Evolutionary conservation across 2,797 vertebrate genomes (phyloP).

Genomic region (Martes flavigula): DNA sequence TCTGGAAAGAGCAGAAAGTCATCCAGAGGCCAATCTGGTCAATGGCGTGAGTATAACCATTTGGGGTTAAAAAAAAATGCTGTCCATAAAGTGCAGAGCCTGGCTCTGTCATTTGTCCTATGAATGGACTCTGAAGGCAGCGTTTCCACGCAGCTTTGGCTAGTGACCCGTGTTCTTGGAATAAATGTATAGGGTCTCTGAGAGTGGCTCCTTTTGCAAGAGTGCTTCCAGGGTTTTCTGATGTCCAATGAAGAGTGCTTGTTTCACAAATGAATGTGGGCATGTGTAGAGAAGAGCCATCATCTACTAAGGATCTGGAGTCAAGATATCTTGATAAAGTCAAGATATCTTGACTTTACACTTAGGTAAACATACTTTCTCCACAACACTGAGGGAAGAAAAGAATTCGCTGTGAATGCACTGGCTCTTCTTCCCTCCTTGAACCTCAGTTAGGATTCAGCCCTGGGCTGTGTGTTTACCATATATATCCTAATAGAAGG

Average conservation of each 20-base stretch:
- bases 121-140: not conserved
- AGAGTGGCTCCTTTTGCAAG: not conserved
- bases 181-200: not conserved
- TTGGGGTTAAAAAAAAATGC: conserved; percentile 10
- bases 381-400: not conserved
- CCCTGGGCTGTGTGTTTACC: not conserved
- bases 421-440: not conserved
- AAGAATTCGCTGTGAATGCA: not conserved
- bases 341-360: not conserved
- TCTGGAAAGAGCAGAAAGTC: conserved; percentile 71
- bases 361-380: not conserved
- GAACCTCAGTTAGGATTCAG: not conserved
- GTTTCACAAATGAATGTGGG: not conserved
- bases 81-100: not conserved
- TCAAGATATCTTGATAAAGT: not conserved
- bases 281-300: not conserved
- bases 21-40: conserved; percentile 67
- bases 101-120: not conserved
- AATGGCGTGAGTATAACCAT: conserved; percentile 29
- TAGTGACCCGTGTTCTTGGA: not conserved
- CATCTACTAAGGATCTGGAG: not conserved
- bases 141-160: not conserved
- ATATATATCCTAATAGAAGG: not conserved
- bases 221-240: not conserved
- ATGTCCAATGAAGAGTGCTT: not conserved